These are phyloP conservation scores for Antennarius maculatus DNA, from an alignment of 2,797 vertebrate genomes.

Conservation along the genomic window DNA sequence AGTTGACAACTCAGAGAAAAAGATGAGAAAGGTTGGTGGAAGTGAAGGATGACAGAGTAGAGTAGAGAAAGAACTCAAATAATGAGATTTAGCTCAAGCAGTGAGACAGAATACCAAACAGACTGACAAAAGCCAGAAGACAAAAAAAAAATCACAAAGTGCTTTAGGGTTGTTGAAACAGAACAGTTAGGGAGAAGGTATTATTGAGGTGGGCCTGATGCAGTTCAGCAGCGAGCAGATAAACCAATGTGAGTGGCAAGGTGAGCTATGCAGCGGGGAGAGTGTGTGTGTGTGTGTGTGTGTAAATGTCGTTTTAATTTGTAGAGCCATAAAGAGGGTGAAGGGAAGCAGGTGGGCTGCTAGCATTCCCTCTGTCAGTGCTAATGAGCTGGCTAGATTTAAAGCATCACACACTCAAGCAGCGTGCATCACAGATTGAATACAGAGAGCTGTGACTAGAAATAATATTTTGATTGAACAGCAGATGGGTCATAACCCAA, in stretches of 20 bases:
- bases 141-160: not conserved
- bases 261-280: constrained; percentile 51
- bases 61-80: constrained; percentile 8
- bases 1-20: constrained; percentile 21
- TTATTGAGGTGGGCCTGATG: constrained; percentile 18
- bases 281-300: constrained; percentile 37
- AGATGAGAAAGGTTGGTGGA: constrained; percentile 23
- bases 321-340: constrained; percentile 80
- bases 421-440: constrained; percentile 46
- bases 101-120: constrained; percentile 1
- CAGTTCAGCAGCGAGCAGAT: constrained; percentile 46
- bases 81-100: constrained; percentile 20
- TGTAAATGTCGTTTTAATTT: constrained; percentile 82
- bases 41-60: constrained; percentile 3
- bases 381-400: constrained; percentile 82
- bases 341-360: constrained; percentile 81
- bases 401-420: constrained; percentile 64
- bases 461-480: constrained; percentile 71
- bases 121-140: constrained; percentile 16
- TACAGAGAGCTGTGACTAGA: constrained; percentile 51
- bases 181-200: constrained; percentile 10
- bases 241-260: constrained; percentile 61
- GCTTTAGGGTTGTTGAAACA: constrained; percentile 17
- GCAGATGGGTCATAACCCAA: constrained; percentile 67
- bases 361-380: constrained; percentile 75